Evolutionary conservation across 2,797 vertebrate genomes (phyloP), one percentile per base, ranked within the genome.

Genomic region (Anomalospiza imberbis): DNA sequence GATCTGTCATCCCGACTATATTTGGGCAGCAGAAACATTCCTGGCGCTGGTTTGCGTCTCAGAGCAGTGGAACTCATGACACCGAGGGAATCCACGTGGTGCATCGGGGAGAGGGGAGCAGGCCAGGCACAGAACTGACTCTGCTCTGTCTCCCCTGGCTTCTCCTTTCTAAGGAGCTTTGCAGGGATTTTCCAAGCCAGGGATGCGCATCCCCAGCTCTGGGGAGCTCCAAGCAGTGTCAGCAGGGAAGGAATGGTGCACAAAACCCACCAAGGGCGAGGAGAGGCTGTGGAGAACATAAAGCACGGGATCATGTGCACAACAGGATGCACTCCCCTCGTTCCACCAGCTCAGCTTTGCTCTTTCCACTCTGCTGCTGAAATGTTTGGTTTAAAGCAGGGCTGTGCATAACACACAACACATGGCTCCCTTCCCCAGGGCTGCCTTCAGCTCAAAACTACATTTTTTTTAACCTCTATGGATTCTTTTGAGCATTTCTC

Each of bases 21-120:
- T 91, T 86, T 91, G 95, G 95, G 89, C 15, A 61, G 71, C 62
- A 95, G 68, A 47, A 83, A 25, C 78, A 68, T 95, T 96, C 89
- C 91, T 94, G 78, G 78, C 92, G 17, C 20, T 5, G 60, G 11
- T 53, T 32, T 28, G 32, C 4, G 81, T 76, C 75, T 86, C 38
- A 8, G 7, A 54, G 84, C 86, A 51, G 25, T 44, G 93, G 90
- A 95, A 96, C 91, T 91, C 63, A 44, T 90, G 38, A 76, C 76
- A 34, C 71, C 26, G 86, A 93, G 91, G 71, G 88, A 80, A 94
- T 47, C 88, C 94, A 75, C 42, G 34, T 8, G 34, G 34, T 34
- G 34, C 34, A 34, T 34, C 34, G 29, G n/a, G 82, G 66, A 19
- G 45, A 40, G 58, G 79, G 45, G 31, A 65, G 51, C 38, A 5